Evolutionary conservation across 2,113 vertebrate species (phyloP).

Genomic region (Caranx melampygus): DNA sequence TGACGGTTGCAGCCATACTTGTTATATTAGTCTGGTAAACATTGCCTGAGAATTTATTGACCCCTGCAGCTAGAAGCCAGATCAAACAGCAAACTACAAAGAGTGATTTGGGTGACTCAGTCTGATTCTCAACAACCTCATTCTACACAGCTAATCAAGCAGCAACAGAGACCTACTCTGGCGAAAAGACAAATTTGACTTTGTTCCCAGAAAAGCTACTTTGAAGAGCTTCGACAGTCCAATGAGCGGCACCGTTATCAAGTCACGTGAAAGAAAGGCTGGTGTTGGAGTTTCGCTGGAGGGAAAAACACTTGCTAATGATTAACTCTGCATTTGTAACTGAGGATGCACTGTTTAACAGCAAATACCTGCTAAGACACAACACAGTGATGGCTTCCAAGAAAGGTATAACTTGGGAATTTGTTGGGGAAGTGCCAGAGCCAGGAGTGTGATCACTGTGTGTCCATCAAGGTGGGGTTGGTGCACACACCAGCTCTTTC

Average conservation of each 20-base stretch:
- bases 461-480: slow-evolving; percentile 31
- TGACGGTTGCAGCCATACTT: background rate
- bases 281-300: slow-evolving; percentile 21
- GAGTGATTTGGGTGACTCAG: slow-evolving; percentile 12
- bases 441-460: slow-evolving; percentile 12
- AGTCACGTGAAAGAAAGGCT: slow-evolving; percentile 13
- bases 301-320: slow-evolving; percentile 29
- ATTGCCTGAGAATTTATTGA: slow-evolving; percentile 2
- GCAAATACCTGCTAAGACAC: background rate
- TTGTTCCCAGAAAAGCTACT: slow-evolving; percentile 15
- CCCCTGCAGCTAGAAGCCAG: background rate
- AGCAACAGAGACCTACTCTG: slow-evolving; percentile 13
- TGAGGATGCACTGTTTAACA: slow-evolving; percentile 11
- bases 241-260: background rate
- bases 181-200: slow-evolving; percentile 21
- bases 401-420: slow-evolving; percentile 6
- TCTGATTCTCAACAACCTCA: slow-evolving; percentile 14
- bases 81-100: slow-evolving; percentile 16
- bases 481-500: slow-evolving; percentile 8
- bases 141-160: slow-evolving; percentile 26
- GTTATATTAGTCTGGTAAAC: background rate
- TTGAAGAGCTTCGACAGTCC: slow-evolving; percentile 7
- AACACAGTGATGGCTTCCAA: slow-evolving; percentile 4
- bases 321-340: background rate
- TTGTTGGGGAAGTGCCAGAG: background rate